phyloP scores from a whole-genome alignment of 2,888 invertebrate species.

The Meiosimyza platycephala region DNA sequence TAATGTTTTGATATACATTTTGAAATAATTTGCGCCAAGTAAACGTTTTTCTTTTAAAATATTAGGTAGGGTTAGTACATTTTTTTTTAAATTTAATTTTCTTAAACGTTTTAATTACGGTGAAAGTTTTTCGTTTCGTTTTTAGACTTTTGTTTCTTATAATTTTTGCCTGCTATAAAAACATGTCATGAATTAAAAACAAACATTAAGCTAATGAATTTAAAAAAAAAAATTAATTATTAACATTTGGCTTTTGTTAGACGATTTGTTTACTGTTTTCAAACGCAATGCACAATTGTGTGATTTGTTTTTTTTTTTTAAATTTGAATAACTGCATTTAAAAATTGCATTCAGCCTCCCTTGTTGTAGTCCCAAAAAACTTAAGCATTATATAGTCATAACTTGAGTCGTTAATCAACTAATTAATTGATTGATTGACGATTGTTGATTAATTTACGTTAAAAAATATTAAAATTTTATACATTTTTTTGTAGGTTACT shows the following conservation, averaged over 20 bases:
- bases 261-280: slow-evolving; percentile 44
- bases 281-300: not conserved
- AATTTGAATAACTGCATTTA: slow-evolving; percentile 37
- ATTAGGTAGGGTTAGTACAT: slow-evolving; percentile 23
- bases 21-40: slow-evolving; percentile 8
- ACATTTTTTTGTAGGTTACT: slow-evolving; percentile 68
- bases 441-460: slow-evolving; percentile 44
- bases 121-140: slow-evolving; percentile 29
- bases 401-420: not conserved
- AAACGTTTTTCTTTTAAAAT: not conserved
- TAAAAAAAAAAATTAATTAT: not conserved
- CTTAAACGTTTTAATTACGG: slow-evolving; percentile 17
- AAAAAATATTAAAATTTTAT: slow-evolving; percentile 45
- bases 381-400: not conserved
- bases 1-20: slow-evolving; percentile 44
- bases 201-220: slow-evolving; percentile 17
- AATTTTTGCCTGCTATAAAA: slow-evolving; percentile 37
- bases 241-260: slow-evolving; percentile 5
- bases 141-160: slow-evolving; percentile 24
- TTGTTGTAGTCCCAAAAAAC: not conserved
- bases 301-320: slow-evolving; percentile 9
- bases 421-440: slow-evolving; percentile 26
- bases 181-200: slow-evolving; percentile 26
- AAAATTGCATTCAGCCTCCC: slow-evolving; percentile 46
- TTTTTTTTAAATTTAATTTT: slow-evolving; percentile 15